Base-by-base conservation (phyloP, 2,888 invertebrate genomes). In the Limnephilus rhombicus region DNA sequence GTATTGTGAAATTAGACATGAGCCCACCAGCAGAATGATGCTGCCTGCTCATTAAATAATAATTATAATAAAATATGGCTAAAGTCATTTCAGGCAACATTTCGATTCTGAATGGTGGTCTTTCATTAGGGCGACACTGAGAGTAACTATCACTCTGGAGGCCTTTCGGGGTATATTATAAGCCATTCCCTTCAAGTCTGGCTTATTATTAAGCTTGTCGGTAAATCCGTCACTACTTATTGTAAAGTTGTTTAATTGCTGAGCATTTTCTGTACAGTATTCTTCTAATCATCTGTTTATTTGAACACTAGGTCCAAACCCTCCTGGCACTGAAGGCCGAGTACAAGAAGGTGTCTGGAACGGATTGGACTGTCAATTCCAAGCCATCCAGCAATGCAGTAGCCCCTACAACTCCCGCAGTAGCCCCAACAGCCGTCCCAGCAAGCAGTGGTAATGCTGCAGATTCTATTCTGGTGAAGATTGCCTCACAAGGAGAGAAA, bases 401-500 rank as follows among this genome's bases (percentile, higher is more conserved):
- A 15, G 15, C 53, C 5, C 93, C 85, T 45, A 85, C 86, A 34
- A 83, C 91, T 83, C 92, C 93, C 90, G 9, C 92, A 68, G 92
- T 86, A 80, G 41, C 1, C 18, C 68, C 68, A 24, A 9, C 92
- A 68, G 92, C 85, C 53, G 41, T 12, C 18, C 68, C 68, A 24
- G n/a, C 93, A 11, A 18, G 24, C 93, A 7, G 68, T 24, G 81
- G 93, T 90, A 81, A 91, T 92, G 18, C 83, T 37, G 83, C 37
- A 24, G 83, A 83, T 34, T 83, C 83, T 13, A 24, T 83, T 31
- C 94, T 95, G 34, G 94, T 94, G 18, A 94, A 95, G 91, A 97
- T 98, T 92, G 94, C 95, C 0, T 94, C 95, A 0, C 97, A 97
- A 94, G 98, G 98, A 0, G 97, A 98, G 92, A 97, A 97, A 94